Conservation (phyloP, 2,888 invertebrate species). For the Monoplex corrugatus region DNA sequence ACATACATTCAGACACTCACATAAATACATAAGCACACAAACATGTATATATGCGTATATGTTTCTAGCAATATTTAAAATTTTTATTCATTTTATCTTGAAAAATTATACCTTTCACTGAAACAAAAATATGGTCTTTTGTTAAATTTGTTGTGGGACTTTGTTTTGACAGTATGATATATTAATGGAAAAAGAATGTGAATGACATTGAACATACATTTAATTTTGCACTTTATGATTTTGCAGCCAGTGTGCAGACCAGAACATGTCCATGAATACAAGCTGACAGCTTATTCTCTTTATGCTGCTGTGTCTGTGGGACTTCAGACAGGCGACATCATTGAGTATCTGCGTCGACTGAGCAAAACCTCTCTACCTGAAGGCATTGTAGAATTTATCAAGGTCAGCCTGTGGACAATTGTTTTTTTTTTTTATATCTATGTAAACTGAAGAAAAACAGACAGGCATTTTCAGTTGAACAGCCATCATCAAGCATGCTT, state of each 20-base stretch:
- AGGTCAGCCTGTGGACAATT: constrained; percentile 72
- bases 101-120: no score
- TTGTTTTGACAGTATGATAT: no score
- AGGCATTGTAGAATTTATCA: constrained; percentile 97
- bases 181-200: no score
- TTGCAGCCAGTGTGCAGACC: constrained; percentile 96
- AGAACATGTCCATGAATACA: constrained; percentile 96
- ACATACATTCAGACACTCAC: not conserved
- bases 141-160: no score
- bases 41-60: constrained; percentile 10
- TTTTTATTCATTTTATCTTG: no score
- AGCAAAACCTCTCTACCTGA: constrained; percentile 97
- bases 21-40: not conserved
- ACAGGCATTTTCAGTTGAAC: not conserved
- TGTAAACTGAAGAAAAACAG: not conserved
- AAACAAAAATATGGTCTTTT: no score
- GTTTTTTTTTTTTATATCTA: not conserved
- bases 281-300: constrained; percentile 98
- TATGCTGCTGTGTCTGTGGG: constrained; percentile 99
- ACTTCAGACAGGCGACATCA: constrained; percentile 96
- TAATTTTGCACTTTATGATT: no score
- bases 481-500: no score
- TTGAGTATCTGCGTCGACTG: constrained; percentile 96
- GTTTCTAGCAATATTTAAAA: no score
- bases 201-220: no score